Base-by-base conservation (phyloP, 2,113 vertebrate genomes). In the Alectura lathami region DNA sequence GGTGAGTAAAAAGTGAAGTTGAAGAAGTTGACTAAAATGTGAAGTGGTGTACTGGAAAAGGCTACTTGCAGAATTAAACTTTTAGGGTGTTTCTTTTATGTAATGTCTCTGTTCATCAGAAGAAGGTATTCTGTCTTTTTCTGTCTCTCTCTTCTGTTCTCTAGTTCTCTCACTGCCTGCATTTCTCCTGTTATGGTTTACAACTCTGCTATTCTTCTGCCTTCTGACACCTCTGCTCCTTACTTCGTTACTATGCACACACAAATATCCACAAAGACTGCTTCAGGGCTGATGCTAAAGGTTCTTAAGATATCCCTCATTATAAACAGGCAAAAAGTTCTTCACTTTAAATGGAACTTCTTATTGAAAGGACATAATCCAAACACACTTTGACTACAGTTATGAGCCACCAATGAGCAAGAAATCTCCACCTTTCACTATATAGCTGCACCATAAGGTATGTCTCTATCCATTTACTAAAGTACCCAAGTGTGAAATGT, bases 11-110 rank as follows among this genome's bases (percentile, higher is more conserved):
- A 76, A 47, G 14, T 68, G 17, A 79, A 27, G 24, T 32, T 63
- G 43, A 74, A 74, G 30, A 80, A 66, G 34, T 36, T 57, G 42
- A 42, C 63, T 68, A 63, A 84, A 88, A 57, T 38, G 22, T n/a
- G 4, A 70, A 60, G 51, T 68, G 17, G 2, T 67, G 20, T 27
- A 20, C 11, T 7, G 57, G 32, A 57, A 9, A 8, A 51, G 6
- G 24, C 68, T 63, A 70, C 30, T 6, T 59, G 14, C 6, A 42
- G n/a, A 59, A 6, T 69, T 50, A 63, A 38, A 50, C 12, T 59
- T 42, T 5, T 29, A 18, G 1, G 0, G 36, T 0, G 4, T 64
- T 6, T 22, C 20, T 64, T 89, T 88, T 62, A n/a, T 40, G 4
- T 63, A 22, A 4, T 24, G 4, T 36, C 2, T 82, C 27, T 43